Evolutionary conservation across 2,888 invertebrate genomes (phyloP).

Genomic region (Drosophila tripunctata): DNA sequence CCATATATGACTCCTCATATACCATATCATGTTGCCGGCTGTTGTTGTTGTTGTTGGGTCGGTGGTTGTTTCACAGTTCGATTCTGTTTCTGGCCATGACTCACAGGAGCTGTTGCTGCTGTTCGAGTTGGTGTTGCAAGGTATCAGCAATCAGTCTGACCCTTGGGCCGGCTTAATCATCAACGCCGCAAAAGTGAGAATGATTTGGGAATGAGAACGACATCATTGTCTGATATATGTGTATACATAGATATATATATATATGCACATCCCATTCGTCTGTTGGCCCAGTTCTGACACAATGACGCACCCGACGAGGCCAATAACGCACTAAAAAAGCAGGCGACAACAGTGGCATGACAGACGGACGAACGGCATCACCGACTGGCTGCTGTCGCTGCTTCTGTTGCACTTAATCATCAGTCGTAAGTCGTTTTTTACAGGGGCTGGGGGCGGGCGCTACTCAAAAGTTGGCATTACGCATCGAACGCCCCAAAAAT

Average conservation of each 20-base stretch:
- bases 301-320: conserved; percentile 63
- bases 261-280: conserved; percentile 25
- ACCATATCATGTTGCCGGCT: conserved; percentile 59
- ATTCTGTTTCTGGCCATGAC: conserved; percentile 59
- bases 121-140: conserved; percentile 36
- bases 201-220: conserved; percentile 55
- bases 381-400: too few species aligned
- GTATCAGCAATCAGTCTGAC: conserved; percentile 44
- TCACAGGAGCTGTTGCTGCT: conserved; percentile 52
- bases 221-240: conserved; percentile 18
- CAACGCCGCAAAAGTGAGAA: conserved; percentile 67
- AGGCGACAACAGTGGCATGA: conserved; percentile 7
- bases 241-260: background rate
- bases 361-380: background rate
- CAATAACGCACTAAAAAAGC: conserved; percentile 36
- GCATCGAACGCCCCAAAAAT: conserved; percentile 63
- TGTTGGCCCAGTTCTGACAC: conserved; percentile 71
- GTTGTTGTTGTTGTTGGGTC: conserved; percentile 3
- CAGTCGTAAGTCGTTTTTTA: background rate
- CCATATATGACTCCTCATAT: conserved; percentile 22
- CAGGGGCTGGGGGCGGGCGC: too few species aligned
- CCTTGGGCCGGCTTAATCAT: conserved; percentile 64
- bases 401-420: conserved; percentile 75
- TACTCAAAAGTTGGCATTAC: conserved; percentile 71
- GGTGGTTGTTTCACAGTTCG: conserved; percentile 39